A percentile compares a stretch with the other conserved stretches of the same genome.
Evolutionary conservation across 2,113 vertebrate species (phyloP).

Genomic region (Peromyscus polionotus): DNA sequence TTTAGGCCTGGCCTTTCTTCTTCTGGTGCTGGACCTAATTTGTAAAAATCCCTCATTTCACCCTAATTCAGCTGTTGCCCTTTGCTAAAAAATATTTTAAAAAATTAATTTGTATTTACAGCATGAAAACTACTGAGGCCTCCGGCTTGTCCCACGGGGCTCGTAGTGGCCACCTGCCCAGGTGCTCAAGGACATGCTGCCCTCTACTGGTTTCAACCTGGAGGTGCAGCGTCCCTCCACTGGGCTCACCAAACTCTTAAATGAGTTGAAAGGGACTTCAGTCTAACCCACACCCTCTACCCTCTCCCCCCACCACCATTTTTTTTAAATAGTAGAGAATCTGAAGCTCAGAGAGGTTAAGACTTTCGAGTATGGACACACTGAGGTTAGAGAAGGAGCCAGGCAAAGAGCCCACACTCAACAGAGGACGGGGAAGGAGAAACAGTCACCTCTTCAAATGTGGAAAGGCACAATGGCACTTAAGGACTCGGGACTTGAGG

Average conservation of each 20-base stretch:
- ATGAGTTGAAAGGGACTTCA: neutral
- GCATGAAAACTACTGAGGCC: neutral
- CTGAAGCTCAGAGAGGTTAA: neutral
- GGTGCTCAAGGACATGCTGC: conserved; percentile 49
- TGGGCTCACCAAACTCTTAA: neutral
- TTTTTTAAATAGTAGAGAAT: neutral
- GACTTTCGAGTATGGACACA: neutral
- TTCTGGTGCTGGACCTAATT: conserved; percentile 44
- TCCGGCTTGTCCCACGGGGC: neutral
- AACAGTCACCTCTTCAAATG: neutral
- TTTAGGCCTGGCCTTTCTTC: conserved; percentile 36
- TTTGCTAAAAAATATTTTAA: neutral
- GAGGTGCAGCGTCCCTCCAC: neutral
- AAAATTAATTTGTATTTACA: neutral
- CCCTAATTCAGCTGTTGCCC: neutral
- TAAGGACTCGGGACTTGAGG: neutral
- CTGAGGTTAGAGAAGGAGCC: neutral
- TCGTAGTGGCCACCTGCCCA: neutral
- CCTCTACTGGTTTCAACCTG: conserved; percentile 73
- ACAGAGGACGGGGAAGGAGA: neutral
- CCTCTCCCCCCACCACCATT: neutral
- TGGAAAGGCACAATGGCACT: neutral
- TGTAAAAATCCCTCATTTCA: conserved; percentile 29
- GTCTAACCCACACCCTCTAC: neutral
- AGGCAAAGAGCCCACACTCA: neutral